Conservation (phyloP, 92 coral and sea anemone genomes). For the Palythoa caribaeorum region DNA sequence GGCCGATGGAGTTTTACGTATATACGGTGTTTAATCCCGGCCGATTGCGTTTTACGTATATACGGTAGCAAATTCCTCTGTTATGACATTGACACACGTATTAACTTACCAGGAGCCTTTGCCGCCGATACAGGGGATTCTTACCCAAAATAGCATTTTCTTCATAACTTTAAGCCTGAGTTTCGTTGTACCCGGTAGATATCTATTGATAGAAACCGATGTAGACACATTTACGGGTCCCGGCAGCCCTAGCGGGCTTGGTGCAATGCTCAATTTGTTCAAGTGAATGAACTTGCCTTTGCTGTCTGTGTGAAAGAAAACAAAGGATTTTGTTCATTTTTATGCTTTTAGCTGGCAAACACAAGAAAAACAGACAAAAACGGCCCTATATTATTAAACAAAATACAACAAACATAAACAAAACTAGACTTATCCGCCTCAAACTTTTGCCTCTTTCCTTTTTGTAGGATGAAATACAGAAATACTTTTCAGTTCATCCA, state of each 20-base stretch:
- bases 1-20: too few relatives aligned
- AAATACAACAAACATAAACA: too few relatives aligned
- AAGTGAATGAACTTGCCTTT: constrained; percentile 36
- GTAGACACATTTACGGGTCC: constrained; percentile 58
- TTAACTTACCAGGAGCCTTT: constrained; percentile 44
- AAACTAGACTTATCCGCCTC: too few relatives aligned
- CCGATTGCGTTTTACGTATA: too few relatives aligned
- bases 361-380: too few relatives aligned
- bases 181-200: constrained; percentile 53
- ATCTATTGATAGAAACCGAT: constrained; percentile 48
- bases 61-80: neutral
- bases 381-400: too few relatives aligned
- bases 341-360: too few relatives aligned
- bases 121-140: constrained; percentile 46
- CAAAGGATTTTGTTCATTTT: neutral
- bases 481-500: too few relatives aligned
- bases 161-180: constrained; percentile 56
- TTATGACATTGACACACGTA: neutral
- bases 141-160: constrained; percentile 57
- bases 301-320: constrained; percentile 4
- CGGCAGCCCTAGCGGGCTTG: constrained; percentile 60
- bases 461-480: too few relatives aligned
- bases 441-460: too few relatives aligned
- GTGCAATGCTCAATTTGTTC: constrained; percentile 40
- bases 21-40: too few relatives aligned